Evolutionary conservation across 2,888 invertebrate genomes (phyloP).

Genomic region (Rotaria sp.): DNA sequence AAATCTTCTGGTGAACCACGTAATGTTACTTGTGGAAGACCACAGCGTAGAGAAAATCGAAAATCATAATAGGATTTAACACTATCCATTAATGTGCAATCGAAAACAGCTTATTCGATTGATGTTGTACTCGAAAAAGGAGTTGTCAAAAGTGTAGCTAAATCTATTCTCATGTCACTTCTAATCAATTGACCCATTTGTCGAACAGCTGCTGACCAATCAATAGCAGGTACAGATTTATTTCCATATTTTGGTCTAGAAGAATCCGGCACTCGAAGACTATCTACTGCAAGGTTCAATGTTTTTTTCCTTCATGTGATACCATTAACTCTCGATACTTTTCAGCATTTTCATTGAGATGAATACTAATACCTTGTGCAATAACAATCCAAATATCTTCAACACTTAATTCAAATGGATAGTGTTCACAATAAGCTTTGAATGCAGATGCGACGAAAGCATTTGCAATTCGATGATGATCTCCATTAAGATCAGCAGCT

Average conservation of each 20-base stretch:
- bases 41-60: constrained; percentile 5
- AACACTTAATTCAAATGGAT: neutral
- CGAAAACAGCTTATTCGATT: constrained; percentile 16
- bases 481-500: neutral
- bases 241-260: neutral
- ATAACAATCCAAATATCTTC: constrained; percentile 21
- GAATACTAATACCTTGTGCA: neutral
- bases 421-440: constrained; percentile 26
- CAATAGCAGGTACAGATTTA: constrained; percentile 13
- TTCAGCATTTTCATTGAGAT: constrained; percentile 15
- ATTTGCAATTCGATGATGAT: neutral
- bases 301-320: neutral
- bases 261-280: neutral
- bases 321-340: neutral
- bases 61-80: neutral
- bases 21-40: constrained; percentile 6
- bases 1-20: constrained; percentile 8
- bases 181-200: neutral
- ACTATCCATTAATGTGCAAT: constrained; percentile 18
- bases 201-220: neutral
- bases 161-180: neutral
- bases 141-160: neutral
- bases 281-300: neutral
- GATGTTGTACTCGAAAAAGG: neutral
- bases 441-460: neutral